Percentiles rank a stretch among this genome's conserved stretches.
Conservation (phyloP, 2,888 invertebrate species). For the Ptilodon capucinus region DNA sequence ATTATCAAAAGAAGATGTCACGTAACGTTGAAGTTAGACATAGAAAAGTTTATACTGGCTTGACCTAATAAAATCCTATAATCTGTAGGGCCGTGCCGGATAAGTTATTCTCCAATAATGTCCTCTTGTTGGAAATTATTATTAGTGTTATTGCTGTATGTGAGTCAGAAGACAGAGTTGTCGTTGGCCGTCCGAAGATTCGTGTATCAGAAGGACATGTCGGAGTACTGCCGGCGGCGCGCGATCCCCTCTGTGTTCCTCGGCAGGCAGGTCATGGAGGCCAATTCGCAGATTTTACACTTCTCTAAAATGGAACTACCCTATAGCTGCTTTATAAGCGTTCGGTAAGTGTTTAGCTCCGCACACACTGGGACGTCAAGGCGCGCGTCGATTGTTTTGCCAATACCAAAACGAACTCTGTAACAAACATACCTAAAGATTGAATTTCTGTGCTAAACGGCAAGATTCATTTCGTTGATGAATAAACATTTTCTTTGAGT, state of each 20-base stretch:
- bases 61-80: too few relatives aligned
- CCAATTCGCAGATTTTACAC: constrained; percentile 59
- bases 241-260: constrained; percentile 69
- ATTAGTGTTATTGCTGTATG: constrained; percentile 10
- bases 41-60: too few relatives aligned
- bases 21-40: too few relatives aligned
- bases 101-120: constrained; percentile 14
- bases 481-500: too few relatives aligned
- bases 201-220: constrained; percentile 61
- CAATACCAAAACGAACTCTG: too few relatives aligned
- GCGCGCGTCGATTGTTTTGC: too few relatives aligned
- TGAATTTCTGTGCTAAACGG: too few relatives aligned
- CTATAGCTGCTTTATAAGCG: constrained; percentile 64
- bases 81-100: constrained; percentile 22
- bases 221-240: constrained; percentile 64
- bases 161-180: constrained; percentile 14
- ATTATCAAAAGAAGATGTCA: too few relatives aligned
- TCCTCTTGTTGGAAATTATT: constrained; percentile 9
- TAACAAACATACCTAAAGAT: too few relatives aligned
- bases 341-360: constrained; percentile 47
- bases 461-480: too few relatives aligned
- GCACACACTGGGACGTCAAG: too few relatives aligned
- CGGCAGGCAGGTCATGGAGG: constrained; percentile 56
- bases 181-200: constrained; percentile 33
- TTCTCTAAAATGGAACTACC: constrained; percentile 62